phyloP scores from a whole-genome alignment of 2,888 invertebrate species.

The Plusia festucae region DNA sequence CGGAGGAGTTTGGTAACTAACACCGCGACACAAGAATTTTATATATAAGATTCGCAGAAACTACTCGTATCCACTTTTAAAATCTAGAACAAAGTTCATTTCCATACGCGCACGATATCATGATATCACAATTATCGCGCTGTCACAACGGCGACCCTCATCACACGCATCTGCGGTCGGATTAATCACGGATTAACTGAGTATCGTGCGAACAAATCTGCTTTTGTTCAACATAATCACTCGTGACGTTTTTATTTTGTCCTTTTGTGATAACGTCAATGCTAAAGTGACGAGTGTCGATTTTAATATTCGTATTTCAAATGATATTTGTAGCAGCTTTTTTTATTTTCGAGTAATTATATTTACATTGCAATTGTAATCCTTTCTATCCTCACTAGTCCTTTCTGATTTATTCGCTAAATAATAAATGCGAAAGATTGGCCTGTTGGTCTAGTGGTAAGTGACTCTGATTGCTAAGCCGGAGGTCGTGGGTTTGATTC shows the following conservation, averaged over 20 bases:
- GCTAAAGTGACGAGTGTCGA: slow-evolving; percentile 34
- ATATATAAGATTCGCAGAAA: too few relatives aligned
- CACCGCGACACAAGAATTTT: too few relatives aligned
- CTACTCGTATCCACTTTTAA: slow-evolving; percentile 3
- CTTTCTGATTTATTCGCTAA: too few relatives aligned
- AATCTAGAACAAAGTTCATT: slow-evolving; percentile 42
- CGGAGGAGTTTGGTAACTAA: too few relatives aligned
- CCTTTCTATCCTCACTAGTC: too few relatives aligned
- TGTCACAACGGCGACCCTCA: slow-evolving; percentile 81
- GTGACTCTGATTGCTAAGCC: too few relatives aligned
- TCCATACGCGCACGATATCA: slow-evolving; percentile 63
- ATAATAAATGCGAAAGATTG: too few relatives aligned
- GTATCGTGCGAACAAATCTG: slow-evolving; percentile 74
- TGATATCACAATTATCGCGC: slow-evolving; percentile 83
- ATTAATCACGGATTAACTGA: slow-evolving; percentile 80
- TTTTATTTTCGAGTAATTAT: background rate
- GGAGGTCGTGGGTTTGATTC: too few relatives aligned
- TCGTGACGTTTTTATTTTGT: slow-evolving; percentile 70
- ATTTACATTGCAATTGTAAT: too few relatives aligned
- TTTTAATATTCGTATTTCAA: background rate
- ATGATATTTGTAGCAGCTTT: background rate
- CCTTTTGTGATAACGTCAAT: slow-evolving; percentile 44
- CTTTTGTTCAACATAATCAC: slow-evolving; percentile 71
- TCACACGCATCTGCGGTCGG: slow-evolving; percentile 79
- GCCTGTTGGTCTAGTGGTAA: too few relatives aligned